Conservation (phyloP, 2,797 vertebrate genomes). For the Lepilemur ruficaudatus region DNA sequence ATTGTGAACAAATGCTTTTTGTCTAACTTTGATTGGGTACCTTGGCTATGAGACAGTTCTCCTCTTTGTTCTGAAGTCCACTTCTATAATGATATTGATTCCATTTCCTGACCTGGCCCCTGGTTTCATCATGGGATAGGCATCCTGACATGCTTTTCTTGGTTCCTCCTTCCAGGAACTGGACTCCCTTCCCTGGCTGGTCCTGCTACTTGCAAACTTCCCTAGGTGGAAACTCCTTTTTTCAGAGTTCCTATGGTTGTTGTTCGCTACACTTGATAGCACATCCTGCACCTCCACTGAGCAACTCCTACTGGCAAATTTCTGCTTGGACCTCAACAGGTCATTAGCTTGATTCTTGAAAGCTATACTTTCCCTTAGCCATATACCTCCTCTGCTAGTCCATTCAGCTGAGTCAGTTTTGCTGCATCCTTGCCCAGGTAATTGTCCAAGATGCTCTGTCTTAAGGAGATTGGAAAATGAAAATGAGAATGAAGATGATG, state of each 20-base stretch:
- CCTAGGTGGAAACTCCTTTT: not conserved
- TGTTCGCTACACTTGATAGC: too few species aligned
- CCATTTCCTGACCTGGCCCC: too few species aligned
- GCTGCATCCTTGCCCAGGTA: not conserved
- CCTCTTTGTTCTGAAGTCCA: not conserved
- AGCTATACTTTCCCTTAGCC: not conserved
- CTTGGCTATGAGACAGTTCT: not conserved
- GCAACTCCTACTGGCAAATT: not conserved
- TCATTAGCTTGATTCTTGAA: not conserved
- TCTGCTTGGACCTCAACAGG: not conserved
- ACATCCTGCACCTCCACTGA: not conserved
- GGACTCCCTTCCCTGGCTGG: not conserved
- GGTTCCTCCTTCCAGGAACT: not conserved
- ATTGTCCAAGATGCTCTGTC: not conserved
- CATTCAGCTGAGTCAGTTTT: not conserved
- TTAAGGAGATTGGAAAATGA: not conserved
- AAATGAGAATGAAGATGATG: not conserved
- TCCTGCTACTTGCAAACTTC: not conserved
- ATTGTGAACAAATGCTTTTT: too few species aligned
- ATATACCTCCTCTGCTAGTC: rapidly evolving
- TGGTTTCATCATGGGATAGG: not conserved
- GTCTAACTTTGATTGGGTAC: not conserved
- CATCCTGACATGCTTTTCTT: not conserved
- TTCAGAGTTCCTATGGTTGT: not conserved
- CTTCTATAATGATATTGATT: not conserved